Conservation (phyloP, 1,140 invertebrate species). For the Drosophila albomicans region DNA sequence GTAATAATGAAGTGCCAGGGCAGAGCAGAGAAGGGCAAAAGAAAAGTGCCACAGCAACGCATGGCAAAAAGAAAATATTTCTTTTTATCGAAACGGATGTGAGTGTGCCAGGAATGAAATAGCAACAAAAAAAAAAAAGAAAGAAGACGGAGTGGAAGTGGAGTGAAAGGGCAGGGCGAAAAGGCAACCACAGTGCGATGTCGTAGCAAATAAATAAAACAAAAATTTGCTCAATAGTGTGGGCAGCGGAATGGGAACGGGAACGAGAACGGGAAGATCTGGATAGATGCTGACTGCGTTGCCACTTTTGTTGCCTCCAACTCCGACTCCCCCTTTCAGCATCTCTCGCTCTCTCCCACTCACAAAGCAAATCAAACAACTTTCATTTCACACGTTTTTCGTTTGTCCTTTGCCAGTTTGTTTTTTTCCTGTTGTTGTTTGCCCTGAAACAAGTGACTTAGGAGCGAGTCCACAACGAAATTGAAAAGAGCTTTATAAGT, state of each 20-base stretch:
- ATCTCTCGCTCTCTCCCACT: background rate
- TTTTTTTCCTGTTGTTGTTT: slow-evolving; percentile 54
- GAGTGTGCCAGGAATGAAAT: slow-evolving; percentile 80
- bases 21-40: slow-evolving; percentile 18
- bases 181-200: slow-evolving; percentile 28
- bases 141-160: background rate
- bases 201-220: slow-evolving; percentile 69
- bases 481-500: slow-evolving; percentile 39
- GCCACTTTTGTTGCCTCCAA: slow-evolving; percentile 50
- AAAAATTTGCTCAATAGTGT: slow-evolving; percentile 26
- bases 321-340: background rate
- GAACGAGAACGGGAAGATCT: slow-evolving; percentile 11
- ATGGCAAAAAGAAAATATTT: slow-evolving; percentile 84
- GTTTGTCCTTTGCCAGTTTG: slow-evolving; percentile 49
- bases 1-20: slow-evolving; percentile 73
- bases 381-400: slow-evolving; percentile 80
- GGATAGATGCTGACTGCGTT: slow-evolving; percentile 20
- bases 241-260: background rate
- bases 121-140: slow-evolving; percentile 52
- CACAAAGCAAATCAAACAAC: slow-evolving; percentile 77
- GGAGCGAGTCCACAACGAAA: slow-evolving; percentile 25
- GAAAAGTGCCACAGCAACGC: slow-evolving; percentile 67
- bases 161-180: slow-evolving; percentile 3
- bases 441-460: slow-evolving; percentile 76
- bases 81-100: slow-evolving; percentile 84